Evolutionary conservation across 2,113 vertebrate species (phyloP), one percentile per base, ranked within the genome.

Genomic region (Hassar affinis): DNA sequence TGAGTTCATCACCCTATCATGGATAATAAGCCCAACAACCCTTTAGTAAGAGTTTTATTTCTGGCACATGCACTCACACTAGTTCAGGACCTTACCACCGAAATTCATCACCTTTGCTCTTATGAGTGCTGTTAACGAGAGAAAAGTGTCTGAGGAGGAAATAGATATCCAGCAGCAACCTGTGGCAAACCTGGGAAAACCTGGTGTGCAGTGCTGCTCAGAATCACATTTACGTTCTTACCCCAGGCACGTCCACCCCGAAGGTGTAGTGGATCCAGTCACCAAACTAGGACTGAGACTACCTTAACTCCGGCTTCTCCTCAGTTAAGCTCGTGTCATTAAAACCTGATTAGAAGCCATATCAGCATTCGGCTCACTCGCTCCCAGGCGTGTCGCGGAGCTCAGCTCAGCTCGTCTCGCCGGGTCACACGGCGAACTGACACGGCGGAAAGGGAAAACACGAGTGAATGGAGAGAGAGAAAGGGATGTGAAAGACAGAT

Each of bases 291-390:
- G 56, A 45, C 10, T 79, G 33, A 25, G 22, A 3, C 47, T 15
- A n/a, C 18, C 35, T 52, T 5, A 18, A 25, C 56, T 83, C 74
- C 59, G 14, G 33, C 57, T 49, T 38, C 71, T 22, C n/a, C 27
- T 30, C 2, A 57, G 25, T 25, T 72, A 69, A n/a, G 30, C 79
- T 57, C 57, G 82, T 77, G 57, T 86, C 66, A 88, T 85, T 83
- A 88, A 84, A 88, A 80, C 35, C 17, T 57, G 71, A 87, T 85
- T 62, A n/a, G 62, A 51, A 30, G 8, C 45, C 45, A 38, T 81
- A 80, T 79, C 72, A 82, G 69, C 42, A 77, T 84, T 78, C 52
- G 11, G 25, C 71, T 54, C 14, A 6, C 22, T 27, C 33, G 64
- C 10, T 49, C 64, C 42, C 51, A 62, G 47, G 57, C 68, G 51